Evolutionary conservation across 2,113 vertebrate species (phyloP), one percentile per base, ranked within the genome.

Genomic region (Oncorhynchus kisutch): DNA sequence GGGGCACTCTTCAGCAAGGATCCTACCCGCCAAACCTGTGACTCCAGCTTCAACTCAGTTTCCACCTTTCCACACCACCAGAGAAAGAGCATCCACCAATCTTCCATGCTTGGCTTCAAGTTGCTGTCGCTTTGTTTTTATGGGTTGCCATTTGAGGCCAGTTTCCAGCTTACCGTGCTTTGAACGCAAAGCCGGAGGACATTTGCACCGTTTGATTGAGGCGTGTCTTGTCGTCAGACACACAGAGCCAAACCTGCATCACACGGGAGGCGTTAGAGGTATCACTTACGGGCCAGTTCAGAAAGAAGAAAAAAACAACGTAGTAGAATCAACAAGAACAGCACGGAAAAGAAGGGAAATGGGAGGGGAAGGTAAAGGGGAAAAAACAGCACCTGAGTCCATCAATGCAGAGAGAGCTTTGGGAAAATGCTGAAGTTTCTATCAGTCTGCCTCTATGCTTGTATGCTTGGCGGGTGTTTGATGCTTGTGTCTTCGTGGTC

Each of bases 211-310:
- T 95, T 95, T 94, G 95, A 95, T 94, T 95, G 94, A 93, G 94
- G 94, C 94, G 93, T 94, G 94, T 93, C 95, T 54, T 94, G 94
- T 94, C 93, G 95, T 95, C 93, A 94, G 95, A 95, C 92, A 95
- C 94, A 92, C 89, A 91, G 95, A 95, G 95, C 94, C 95, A 94
- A 94, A 96, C 96, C 96, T 97, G 96, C 94, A 96, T 97, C 95
- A 97, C 95, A 97, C 92, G 89, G 93, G 90, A 92, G 95, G 95
- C 94, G 94, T 95, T 94, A 97, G 90, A 96, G 95, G 95, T 92
- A 92, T 93, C 91, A 95, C 95, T 94, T 94, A 91, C 93, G 18
- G 93, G 86, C 91, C 89, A 89, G 89, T 82, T 88, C 76, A 86
- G 75, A 83, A 82, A 81, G 67, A 73, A 81, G 75, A 72, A 86